These are phyloP conservation scores for Drosophila ananassae DNA, from an alignment of 1,140 invertebrate genomes.

Conservation along the genomic window DNA sequence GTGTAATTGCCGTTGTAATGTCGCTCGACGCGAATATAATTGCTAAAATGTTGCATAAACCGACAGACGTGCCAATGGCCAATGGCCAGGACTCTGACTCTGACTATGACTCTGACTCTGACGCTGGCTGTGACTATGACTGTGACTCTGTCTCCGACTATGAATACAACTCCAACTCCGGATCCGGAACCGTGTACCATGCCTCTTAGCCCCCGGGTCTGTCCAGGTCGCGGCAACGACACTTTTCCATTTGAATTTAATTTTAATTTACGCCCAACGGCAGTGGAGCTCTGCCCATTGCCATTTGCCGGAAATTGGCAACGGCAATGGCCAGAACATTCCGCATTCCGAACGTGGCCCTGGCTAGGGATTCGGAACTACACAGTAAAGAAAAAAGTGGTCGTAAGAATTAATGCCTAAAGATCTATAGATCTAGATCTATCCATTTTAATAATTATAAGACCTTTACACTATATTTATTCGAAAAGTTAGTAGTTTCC, in stretches of 20 bases:
- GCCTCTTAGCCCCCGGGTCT: not conserved
- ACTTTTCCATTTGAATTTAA: constrained; percentile 82
- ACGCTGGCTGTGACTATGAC: not conserved
- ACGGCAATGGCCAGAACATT: constrained; percentile 63
- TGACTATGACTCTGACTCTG: not conserved
- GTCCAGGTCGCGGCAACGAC: constrained; percentile 54
- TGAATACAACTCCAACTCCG: not conserved
- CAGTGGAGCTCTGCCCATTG: constrained; percentile 38
- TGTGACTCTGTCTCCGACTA: not conserved
- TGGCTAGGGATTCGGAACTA: constrained; percentile 25
- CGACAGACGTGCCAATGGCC: constrained; percentile 71
- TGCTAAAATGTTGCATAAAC: constrained; percentile 80
- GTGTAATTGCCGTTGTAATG: constrained; percentile 82
- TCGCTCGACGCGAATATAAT: constrained; percentile 80
- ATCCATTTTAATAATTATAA: no score
- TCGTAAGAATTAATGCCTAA: not conserved
- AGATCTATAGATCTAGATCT: no score
- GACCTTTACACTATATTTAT: not conserved
- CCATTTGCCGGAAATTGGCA: constrained; percentile 75
- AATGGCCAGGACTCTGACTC: constrained; percentile 29
- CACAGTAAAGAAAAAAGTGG: constrained; percentile 1
- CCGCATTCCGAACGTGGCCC: constrained; percentile 50
- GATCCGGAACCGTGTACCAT: not conserved
- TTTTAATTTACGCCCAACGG: constrained; percentile 79
- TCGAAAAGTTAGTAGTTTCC: not conserved